Evolutionary conservation across 2,797 vertebrate genomes (phyloP).

Genomic region (Mycteria americana): DNA sequence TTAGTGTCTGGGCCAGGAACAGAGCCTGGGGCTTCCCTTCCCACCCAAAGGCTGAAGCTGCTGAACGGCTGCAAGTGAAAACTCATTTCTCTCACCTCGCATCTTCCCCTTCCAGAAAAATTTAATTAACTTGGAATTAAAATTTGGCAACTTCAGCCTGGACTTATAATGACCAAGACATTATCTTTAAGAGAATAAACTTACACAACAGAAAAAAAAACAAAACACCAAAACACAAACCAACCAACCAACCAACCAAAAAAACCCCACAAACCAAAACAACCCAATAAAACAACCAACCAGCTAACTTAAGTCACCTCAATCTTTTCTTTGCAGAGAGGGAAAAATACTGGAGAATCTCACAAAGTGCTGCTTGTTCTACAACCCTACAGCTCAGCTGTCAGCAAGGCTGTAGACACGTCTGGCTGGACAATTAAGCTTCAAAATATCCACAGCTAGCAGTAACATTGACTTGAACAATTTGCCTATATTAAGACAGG

Average conservation of each 20-base stretch:
- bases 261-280: too few species aligned
- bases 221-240: neutral
- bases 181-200: neutral
- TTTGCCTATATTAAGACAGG: neutral
- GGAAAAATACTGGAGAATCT: neutral
- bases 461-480: neutral
- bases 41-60: neutral
- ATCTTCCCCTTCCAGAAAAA: neutral
- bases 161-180: neutral
- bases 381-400: neutral
- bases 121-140: neutral
- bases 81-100: neutral
- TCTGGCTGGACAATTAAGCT: neutral
- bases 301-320: neutral
- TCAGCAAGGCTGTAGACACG: neutral
- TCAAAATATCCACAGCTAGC: neutral
- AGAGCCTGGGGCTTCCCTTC: neutral
- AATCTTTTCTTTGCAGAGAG: neutral
- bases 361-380: neutral
- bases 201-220: neutral
- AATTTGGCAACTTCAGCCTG: neutral
- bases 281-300: too few species aligned
- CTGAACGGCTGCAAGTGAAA: neutral
- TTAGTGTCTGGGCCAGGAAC: neutral
- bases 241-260: too few species aligned